A percentile compares a stretch with the other conserved stretches of the same genome.
Conservation (phyloP, 2,888 invertebrate genomes). For the Pediacus dermestoides region DNA sequence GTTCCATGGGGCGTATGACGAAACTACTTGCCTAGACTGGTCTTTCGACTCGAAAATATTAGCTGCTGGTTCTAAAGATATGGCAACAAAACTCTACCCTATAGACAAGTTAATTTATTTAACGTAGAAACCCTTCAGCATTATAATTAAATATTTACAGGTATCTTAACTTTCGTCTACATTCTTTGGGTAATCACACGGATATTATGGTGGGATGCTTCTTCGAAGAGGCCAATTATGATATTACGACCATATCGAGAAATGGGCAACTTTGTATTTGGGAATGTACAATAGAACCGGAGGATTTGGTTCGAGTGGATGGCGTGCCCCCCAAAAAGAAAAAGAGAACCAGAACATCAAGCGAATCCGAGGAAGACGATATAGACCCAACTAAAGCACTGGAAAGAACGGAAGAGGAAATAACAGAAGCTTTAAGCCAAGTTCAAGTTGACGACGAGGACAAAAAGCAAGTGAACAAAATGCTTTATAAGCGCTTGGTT, state of each 20-base stretch:
- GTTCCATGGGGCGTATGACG: constrained; percentile 78
- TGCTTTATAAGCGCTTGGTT: constrained; percentile 66
- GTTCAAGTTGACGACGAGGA: constrained; percentile 49
- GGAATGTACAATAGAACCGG: constrained; percentile 75
- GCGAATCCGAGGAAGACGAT: constrained; percentile 67
- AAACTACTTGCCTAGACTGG: constrained; percentile 88
- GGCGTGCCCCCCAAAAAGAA: constrained; percentile 54
- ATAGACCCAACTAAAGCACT: constrained; percentile 57
- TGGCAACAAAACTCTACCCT: constrained; percentile 78
- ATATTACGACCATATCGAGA: constrained; percentile 77
- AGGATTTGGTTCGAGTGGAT: constrained; percentile 57
- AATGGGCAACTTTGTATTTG: constrained; percentile 84
- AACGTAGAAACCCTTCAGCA: too few species aligned
- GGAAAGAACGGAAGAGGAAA: constrained; percentile 54
- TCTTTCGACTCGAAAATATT: constrained; percentile 84
- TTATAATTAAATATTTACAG: too few species aligned
- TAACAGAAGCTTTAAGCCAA: constrained; percentile 44
- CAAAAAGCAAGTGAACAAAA: constrained; percentile 48
- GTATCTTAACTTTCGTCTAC: constrained; percentile 69
- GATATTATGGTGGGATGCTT: constrained; percentile 82
- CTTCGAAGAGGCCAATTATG: constrained; percentile 82
- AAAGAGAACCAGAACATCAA: constrained; percentile 40
- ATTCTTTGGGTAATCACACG: constrained; percentile 78
- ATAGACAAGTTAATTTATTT: constrained; percentile 59
- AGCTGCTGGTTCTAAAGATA: constrained; percentile 89